phyloP scores from a whole-genome alignment of 2,797 vertebrate species.

The Acanthurus tractus region DNA sequence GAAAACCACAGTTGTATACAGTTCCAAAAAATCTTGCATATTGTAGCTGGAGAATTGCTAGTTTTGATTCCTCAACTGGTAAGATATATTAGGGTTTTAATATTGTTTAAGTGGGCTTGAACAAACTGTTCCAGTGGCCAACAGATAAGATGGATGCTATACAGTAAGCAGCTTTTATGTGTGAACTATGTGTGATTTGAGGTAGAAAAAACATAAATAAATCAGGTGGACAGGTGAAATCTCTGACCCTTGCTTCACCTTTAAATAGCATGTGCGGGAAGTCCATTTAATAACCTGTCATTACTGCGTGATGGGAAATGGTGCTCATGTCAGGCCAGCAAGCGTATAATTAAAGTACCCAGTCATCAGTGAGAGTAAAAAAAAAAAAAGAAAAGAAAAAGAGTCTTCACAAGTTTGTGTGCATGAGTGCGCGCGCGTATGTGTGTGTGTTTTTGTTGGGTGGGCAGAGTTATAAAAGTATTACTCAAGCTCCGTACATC shows the following conservation, averaged over 20 bases:
- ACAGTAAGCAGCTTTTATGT: neutral
- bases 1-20: constrained; percentile 30
- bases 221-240: constrained; percentile 33
- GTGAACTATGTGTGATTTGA: neutral
- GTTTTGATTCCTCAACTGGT: constrained; percentile 1
- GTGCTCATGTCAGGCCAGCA: constrained; percentile 47
- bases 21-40: neutral
- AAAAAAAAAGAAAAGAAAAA: constrained; percentile 61
- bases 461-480: constrained; percentile 64
- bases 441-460: constrained; percentile 60
- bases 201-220: neutral
- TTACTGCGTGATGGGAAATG: constrained; percentile 78
- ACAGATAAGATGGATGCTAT: neutral
- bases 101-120: neutral
- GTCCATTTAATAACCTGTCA: constrained; percentile 43
- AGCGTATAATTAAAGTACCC: constrained; percentile 72
- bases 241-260: constrained; percentile 33
- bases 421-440: constrained; percentile 26
- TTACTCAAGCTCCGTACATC: constrained; percentile 80
- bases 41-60: constrained; percentile 10
- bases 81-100: neutral
- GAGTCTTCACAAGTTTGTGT: constrained; percentile 51
- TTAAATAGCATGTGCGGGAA: constrained; percentile 60
- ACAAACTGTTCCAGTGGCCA: neutral
- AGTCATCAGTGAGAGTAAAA: constrained; percentile 71